Conservation (phyloP, 2,113 vertebrate genomes). For the Oophaga pumilio region DNA sequence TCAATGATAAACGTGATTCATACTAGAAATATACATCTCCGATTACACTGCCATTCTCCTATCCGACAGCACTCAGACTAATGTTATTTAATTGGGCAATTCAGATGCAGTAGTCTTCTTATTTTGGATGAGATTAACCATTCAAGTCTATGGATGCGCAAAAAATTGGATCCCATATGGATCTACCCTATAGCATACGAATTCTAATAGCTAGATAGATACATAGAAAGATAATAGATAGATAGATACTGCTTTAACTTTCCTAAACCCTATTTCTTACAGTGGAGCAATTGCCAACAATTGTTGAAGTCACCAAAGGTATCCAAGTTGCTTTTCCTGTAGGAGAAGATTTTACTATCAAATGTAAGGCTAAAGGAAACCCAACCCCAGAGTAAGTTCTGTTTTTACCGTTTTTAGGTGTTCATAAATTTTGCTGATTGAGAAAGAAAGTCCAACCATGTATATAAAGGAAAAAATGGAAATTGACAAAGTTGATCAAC, state of each 20-base stretch:
- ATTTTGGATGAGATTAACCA: too few species aligned
- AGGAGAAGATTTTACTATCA: conserved; percentile 87
- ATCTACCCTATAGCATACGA: too few species aligned
- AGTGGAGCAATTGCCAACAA: conserved; percentile 92
- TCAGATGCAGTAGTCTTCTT: too few species aligned
- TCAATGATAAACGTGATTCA: neutral
- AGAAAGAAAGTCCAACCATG: neutral
- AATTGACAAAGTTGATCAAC: too few species aligned
- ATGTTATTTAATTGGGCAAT: too few species aligned
- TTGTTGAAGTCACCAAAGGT: conserved; percentile 79
- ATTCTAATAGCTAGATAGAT: neutral
- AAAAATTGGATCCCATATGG: too few species aligned
- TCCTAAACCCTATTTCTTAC: conserved; percentile 54
- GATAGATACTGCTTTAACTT: neutral
- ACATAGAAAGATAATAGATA: neutral
- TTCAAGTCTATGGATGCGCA: too few species aligned
- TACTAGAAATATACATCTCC: neutral
- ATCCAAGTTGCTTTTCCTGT: conserved; percentile 89
- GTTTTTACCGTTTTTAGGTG: neutral
- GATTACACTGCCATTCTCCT: neutral
- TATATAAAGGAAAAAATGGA: too few species aligned
- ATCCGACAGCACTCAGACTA: too few species aligned
- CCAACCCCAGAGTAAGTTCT: conserved; percentile 85
- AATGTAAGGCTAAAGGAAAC: conserved; percentile 91
- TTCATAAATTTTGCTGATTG: neutral